phyloP scores from a whole-genome alignment of 2,888 invertebrate species.

The Andrena fulva region DNA sequence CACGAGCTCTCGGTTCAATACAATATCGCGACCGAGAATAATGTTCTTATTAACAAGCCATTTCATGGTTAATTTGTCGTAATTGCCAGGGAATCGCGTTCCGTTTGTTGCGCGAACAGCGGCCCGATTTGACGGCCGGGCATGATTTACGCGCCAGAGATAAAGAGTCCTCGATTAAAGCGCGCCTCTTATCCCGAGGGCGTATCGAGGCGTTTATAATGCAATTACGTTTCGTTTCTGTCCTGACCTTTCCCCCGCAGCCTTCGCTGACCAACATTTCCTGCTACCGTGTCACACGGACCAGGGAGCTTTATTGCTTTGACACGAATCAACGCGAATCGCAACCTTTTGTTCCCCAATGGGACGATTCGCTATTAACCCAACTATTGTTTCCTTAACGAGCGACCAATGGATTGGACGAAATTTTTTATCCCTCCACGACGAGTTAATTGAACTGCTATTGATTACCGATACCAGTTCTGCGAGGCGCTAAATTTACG shows the following conservation, averaged over 20 bases:
- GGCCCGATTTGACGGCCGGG: constrained; percentile 43
- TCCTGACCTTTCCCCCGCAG: constrained; percentile 35
- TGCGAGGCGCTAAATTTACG: too few relatives aligned
- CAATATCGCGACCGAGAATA: constrained; percentile 23
- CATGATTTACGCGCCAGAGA: constrained; percentile 53
- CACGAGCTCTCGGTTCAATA: not conserved
- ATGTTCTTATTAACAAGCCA: constrained; percentile 48
- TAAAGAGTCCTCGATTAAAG: constrained; percentile 56
- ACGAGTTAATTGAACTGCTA: too few relatives aligned
- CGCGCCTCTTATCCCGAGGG: constrained; percentile 34
- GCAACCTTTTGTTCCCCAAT: not conserved
- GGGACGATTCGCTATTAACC: not conserved
- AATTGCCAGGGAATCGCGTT: constrained; percentile 48
- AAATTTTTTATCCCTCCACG: not conserved
- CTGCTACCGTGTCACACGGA: constrained; percentile 22
- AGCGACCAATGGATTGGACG: not conserved
- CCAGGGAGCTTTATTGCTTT: constrained; percentile 22
- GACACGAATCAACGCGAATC: constrained; percentile 5
- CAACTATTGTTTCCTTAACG: constrained; percentile 8
- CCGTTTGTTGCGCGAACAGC: constrained; percentile 41
- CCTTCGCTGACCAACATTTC: constrained; percentile 36
- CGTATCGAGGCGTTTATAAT: constrained; percentile 50
- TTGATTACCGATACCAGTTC: too few relatives aligned
- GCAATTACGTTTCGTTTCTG: constrained; percentile 49
- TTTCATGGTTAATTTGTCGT: constrained; percentile 57